Evolutionary conservation across 2,113 vertebrate species (phyloP), one percentile per base, ranked within the genome.

Genomic region (Triplophysa rosa): DNA sequence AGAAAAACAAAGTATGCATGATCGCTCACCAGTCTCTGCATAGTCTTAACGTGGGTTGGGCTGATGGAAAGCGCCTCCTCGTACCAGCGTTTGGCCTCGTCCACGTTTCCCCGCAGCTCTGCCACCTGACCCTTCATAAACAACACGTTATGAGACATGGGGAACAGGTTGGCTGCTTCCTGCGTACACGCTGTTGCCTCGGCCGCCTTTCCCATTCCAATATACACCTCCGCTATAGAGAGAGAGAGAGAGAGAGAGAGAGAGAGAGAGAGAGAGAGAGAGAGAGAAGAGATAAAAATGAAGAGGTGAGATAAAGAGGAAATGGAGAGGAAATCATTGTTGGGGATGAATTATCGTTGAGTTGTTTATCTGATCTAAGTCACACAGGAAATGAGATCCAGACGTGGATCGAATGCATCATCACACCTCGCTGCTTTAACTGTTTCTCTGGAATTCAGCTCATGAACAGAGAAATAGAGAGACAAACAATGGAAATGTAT

Each of bases 11-110:
- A 63, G 8, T 8, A 14, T 8, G n/a, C 10, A 8, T 19, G 5
- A 33, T 17, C 33, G 78, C 95, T 96, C 89, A 99, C 97, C 97
- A 99, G 93, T 85, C 97, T 95, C 90, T 99, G 98, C 98, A 99
- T 98, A 89, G 96, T 99, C 91, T 96, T 98, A 86, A 99, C 97
- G 0, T 99, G 98, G 10, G 97, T 98, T 8, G 98, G 97, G 85
- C 95, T 99, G 90, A 99, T 99, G 80, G 98, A 96, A 84, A 99
- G 93, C 73, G 98, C 97, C 84, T 99, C 97, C 83, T 99, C 98
- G 75, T 99, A 99, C 95, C 97, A 99, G 78, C 97, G 95, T 78
- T 94, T 97, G 74, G 97, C 98, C 82, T 99, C 98, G 8, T 99
- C 97, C 0, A 91, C 86, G 88, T 95, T 95, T 24, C 97, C 97